Conservation (phyloP, 2,797 vertebrate genomes). For the Macropodus opercularis region DNA sequence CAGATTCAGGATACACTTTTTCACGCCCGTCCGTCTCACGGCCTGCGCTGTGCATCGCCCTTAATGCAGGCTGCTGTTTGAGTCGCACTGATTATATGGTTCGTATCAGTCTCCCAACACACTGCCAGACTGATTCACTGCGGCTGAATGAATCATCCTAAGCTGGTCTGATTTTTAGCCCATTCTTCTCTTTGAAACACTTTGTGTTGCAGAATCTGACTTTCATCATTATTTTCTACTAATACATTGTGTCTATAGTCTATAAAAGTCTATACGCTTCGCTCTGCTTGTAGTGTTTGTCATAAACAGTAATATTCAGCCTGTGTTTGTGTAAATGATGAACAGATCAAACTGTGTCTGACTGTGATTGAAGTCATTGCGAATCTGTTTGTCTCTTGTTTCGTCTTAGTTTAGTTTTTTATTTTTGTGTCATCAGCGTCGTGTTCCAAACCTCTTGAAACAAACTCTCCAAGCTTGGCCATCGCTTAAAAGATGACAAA, state of each 20-base stretch:
- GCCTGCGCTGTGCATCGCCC: slow-evolving; percentile 29
- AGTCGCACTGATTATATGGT: slow-evolving; percentile 50
- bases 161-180: slow-evolving; percentile 22
- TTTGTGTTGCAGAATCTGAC: slow-evolving; percentile 17
- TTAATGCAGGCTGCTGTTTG: slow-evolving; percentile 15
- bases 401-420: too few species aligned
- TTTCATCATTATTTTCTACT: slow-evolving; percentile 24
- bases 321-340: background rate
- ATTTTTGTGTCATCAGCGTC: slow-evolving; percentile 3
- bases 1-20: slow-evolving; percentile 19
- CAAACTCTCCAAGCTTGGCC: slow-evolving; percentile 3
- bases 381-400: too few species aligned
- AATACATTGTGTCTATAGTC: background rate
- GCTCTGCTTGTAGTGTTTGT: too few species aligned
- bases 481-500: slow-evolving; percentile 32
- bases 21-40: slow-evolving; percentile 18
- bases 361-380: slow-evolving; percentile 5
- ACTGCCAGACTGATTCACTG: slow-evolving; percentile 50
- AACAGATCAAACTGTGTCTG: background rate
- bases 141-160: slow-evolving; percentile 42
- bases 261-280: slow-evolving; percentile 35
- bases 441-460: slow-evolving; percentile 22
- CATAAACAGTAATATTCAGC: slow-evolving; percentile 10
- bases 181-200: slow-evolving; percentile 22
- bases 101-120: slow-evolving; percentile 35